Evolutionary conservation across 2,888 invertebrate genomes (phyloP).

Genomic region (Limenitis camilla): DNA sequence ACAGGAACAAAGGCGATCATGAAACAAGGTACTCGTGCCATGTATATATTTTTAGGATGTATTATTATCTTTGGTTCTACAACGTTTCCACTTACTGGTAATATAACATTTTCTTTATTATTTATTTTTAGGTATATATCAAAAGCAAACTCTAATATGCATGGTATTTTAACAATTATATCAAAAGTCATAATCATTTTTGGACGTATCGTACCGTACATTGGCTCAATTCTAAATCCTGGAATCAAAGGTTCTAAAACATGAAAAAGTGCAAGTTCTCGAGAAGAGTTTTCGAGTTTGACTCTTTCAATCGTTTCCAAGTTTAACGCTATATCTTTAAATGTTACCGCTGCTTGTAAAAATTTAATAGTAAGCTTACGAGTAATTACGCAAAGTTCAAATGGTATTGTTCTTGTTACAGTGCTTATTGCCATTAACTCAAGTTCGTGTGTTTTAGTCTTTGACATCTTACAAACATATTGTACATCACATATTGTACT

Average conservation of each 20-base stretch:
- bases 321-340: constrained; percentile 61
- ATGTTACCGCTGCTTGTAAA: constrained; percentile 44
- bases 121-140: constrained; percentile 59
- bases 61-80: constrained; percentile 67
- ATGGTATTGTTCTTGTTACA: constrained; percentile 33
- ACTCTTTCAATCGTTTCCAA: constrained; percentile 56
- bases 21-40: constrained; percentile 61
- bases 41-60: constrained; percentile 63
- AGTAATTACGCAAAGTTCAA: constrained; percentile 53
- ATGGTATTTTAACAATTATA: constrained; percentile 58
- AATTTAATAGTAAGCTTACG: constrained; percentile 61
- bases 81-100: constrained; percentile 63
- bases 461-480: constrained; percentile 48
- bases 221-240: constrained; percentile 67
- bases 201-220: constrained; percentile 65
- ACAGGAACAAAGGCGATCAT: constrained; percentile 58
- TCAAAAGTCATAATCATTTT: constrained; percentile 64
- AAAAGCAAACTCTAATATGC: constrained; percentile 53
- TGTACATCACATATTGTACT: constrained; percentile 53
- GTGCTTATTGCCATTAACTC: constrained; percentile 40
- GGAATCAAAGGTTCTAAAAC: constrained; percentile 66
- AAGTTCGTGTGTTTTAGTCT: constrained; percentile 57
- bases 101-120: constrained; percentile 55
- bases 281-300: constrained; percentile 69
- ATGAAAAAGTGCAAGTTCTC: constrained; percentile 65